Evolutionary conservation across 2,888 invertebrate species (phyloP).

Genomic region (Boloria euphrosyne): DNA sequence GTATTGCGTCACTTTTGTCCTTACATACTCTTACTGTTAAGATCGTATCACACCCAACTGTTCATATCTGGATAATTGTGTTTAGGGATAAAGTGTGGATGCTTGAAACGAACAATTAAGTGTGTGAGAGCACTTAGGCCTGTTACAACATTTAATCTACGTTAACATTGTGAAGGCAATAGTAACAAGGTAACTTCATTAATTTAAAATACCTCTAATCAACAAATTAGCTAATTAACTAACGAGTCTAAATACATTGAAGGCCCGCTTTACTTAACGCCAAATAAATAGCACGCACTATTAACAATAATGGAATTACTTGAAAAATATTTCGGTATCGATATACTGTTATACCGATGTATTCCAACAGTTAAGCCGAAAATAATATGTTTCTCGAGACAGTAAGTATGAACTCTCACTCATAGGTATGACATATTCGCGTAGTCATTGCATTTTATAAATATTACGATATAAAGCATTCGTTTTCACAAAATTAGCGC

Average conservation of each 20-base stretch:
- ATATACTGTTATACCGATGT: too few species aligned
- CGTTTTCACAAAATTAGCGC: not conserved
- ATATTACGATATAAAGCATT: not conserved
- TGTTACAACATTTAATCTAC: slow-evolving; percentile 12
- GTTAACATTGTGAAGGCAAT: slow-evolving; percentile 20
- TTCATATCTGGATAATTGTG: not conserved
- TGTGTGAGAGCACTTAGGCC: slow-evolving; percentile 13
- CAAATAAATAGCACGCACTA: slow-evolving; percentile 4
- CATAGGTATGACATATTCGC: not conserved
- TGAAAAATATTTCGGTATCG: too few species aligned
- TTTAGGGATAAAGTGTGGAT: not conserved
- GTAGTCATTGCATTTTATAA: not conserved
- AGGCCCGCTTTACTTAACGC: too few species aligned
- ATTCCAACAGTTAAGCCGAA: too few species aligned
- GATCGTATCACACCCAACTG: slow-evolving; percentile 15
- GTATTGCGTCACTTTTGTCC: not conserved
- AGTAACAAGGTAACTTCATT: slow-evolving; percentile 22
- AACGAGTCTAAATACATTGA: slow-evolving; percentile 1
- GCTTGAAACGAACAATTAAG: slow-evolving; percentile 2
- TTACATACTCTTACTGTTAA: slow-evolving; percentile 2
- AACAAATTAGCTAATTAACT: slow-evolving; percentile 25
- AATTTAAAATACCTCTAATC: slow-evolving; percentile 12
- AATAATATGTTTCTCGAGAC: too few species aligned
- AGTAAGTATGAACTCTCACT: too few species aligned
- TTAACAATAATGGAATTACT: slow-evolving; percentile 8